phyloP scores from a whole-genome alignment of 2,888 invertebrate genomes.

The Acronicta alni region DNA sequence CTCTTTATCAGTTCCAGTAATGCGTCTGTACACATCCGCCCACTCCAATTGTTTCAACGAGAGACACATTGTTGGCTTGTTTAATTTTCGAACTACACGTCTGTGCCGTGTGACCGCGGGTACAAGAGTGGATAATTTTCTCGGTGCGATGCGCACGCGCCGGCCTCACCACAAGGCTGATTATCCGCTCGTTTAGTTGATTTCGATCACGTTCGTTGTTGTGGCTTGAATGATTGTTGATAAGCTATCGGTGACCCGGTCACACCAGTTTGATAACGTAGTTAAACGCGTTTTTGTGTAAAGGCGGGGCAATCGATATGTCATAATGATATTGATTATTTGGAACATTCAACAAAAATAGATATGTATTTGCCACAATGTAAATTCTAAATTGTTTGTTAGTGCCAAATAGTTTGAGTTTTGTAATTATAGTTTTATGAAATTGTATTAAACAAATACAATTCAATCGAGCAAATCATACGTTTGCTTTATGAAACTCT shows the following conservation, averaged over 20 bases:
- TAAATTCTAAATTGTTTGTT: background rate
- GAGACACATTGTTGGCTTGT: slow-evolving; percentile 75
- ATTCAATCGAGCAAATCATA: too few relatives aligned
- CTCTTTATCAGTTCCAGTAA: slow-evolving; percentile 71
- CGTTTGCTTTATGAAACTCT: background rate
- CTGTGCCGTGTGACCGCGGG: slow-evolving; percentile 31
- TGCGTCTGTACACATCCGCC: slow-evolving; percentile 78
- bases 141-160: slow-evolving; percentile 54
- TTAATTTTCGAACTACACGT: slow-evolving; percentile 36
- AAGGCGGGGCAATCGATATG: background rate
- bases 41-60: slow-evolving; percentile 82
- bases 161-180: slow-evolving; percentile 56
- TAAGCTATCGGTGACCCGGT: slow-evolving; percentile 73
- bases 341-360: background rate
- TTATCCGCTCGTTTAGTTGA: slow-evolving; percentile 54
- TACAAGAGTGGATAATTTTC: slow-evolving; percentile 49
- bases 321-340: background rate
- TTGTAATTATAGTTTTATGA: too few relatives aligned
- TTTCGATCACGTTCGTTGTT: slow-evolving; percentile 65
- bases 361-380: too few relatives aligned
- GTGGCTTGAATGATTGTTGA: slow-evolving; percentile 65
- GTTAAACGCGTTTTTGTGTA: slow-evolving; percentile 19
- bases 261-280: slow-evolving; percentile 43
- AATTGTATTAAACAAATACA: too few relatives aligned
- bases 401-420: background rate